Evolutionary conservation across 2,797 vertebrate genomes (phyloP).

Genomic region (Artibeus lituratus): DNA sequence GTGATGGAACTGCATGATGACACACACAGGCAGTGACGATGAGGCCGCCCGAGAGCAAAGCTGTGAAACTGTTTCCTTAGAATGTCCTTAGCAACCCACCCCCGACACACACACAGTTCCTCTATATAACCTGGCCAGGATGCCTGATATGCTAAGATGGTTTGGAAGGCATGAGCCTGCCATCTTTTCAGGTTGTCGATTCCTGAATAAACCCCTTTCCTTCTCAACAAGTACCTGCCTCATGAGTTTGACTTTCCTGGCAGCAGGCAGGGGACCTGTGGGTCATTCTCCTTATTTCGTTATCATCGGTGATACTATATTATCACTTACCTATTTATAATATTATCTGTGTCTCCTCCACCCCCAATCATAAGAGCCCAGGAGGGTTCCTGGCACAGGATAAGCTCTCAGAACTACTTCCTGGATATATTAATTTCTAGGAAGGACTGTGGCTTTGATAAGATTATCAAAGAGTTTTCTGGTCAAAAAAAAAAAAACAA

Average conservation of each 20-base stretch:
- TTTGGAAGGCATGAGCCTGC: background rate
- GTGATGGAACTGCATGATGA: background rate
- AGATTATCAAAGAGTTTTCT: background rate
- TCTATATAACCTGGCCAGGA: background rate
- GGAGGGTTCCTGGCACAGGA: background rate
- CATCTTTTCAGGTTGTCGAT: background rate
- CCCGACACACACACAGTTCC: background rate
- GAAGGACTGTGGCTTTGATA: background rate
- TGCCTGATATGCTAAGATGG: background rate
- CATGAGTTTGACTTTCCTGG: background rate
- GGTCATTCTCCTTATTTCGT: background rate
- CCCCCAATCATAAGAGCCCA: background rate
- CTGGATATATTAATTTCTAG: constrained; percentile 7
- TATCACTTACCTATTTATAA: background rate
- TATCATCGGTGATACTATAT: background rate
- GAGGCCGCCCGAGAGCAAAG: background rate
- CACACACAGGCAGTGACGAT: too few relatives aligned
- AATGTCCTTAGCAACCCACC: background rate
- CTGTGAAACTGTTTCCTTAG: background rate
- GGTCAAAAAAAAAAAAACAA: background rate
- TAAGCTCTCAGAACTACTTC: background rate
- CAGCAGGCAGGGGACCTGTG: background rate
- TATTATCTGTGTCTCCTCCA: background rate
- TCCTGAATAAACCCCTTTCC: background rate
- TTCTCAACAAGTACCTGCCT: background rate